phyloP scores from a whole-genome alignment of 2,888 invertebrate species.

The Pseudococcus longispinus region DNA sequence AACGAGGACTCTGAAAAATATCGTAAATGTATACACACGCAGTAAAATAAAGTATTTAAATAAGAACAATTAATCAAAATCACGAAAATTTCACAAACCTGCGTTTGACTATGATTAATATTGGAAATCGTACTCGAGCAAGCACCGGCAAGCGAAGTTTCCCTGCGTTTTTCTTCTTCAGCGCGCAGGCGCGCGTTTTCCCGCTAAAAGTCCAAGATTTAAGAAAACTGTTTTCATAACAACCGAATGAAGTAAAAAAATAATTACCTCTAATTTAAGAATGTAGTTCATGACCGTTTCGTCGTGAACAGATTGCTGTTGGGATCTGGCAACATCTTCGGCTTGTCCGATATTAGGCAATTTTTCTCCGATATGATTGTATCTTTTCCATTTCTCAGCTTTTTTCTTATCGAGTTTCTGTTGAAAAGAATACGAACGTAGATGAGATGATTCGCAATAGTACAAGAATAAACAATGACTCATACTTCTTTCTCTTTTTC shows the following conservation, averaged over 20 bases:
- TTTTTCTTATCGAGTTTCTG: slow-evolving; percentile 20
- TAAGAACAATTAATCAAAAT: not conserved
- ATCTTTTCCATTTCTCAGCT: slow-evolving; percentile 29
- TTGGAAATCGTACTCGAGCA: not conserved
- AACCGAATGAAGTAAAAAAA: not conserved
- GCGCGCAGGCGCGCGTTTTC: not conserved
- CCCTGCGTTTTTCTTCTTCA: not conserved
- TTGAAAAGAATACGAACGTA: not conserved
- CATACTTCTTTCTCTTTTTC: slow-evolving; percentile 35
- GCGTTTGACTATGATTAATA: not conserved
- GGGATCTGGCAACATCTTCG: not conserved
- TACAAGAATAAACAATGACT: not conserved
- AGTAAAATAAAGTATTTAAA: not conserved
- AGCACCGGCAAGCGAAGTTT: not conserved
- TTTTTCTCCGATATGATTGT: not conserved
- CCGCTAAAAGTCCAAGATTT: not conserved
- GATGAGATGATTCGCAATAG: not conserved
- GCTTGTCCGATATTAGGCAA: not conserved
- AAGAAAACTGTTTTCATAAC: not conserved
- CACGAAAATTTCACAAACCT: not conserved
- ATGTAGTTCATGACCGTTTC: not conserved
- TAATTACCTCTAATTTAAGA: not conserved
- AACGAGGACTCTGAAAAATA: not conserved
- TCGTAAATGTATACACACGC: not conserved
- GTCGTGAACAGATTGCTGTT: not conserved